Evolutionary conservation across 2,797 vertebrate species (phyloP).

Genomic region (Pangasius larnaudii): DNA sequence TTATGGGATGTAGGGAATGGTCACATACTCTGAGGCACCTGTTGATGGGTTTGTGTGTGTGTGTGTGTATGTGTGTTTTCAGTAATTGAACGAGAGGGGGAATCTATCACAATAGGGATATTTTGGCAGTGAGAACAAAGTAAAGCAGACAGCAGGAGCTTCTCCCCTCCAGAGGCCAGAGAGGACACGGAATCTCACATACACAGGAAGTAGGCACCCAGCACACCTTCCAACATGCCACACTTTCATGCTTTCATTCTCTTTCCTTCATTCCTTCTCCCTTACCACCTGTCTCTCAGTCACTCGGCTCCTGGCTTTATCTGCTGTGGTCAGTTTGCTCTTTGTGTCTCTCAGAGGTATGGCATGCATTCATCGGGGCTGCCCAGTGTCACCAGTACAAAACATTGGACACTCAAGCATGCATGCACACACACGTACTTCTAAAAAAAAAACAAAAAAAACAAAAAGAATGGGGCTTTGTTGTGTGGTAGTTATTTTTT

Average conservation of each 20-base stretch:
- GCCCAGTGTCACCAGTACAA: constrained; percentile 58
- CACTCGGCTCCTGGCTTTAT: constrained; percentile 13
- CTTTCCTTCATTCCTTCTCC: constrained; percentile 19
- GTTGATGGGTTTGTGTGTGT: constrained; percentile 70
- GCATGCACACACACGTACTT: not conserved
- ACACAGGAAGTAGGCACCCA: constrained; percentile 10
- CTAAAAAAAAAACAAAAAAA: not conserved
- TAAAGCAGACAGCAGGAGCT: constrained; percentile 35
- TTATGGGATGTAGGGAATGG: constrained; percentile 71
- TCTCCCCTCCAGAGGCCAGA: constrained; percentile 42
- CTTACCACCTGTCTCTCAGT: not conserved
- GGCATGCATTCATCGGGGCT: constrained; percentile 21
- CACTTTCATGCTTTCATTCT: constrained; percentile 28
- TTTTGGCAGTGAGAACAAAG: constrained; percentile 68
- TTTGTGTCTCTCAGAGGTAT: constrained; percentile 28
- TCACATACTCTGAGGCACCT: constrained; percentile 75
- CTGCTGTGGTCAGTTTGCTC: constrained; percentile 31
- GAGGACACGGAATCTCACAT: constrained; percentile 35
- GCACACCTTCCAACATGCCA: constrained; percentile 33
- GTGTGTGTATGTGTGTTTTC: constrained; percentile 57
- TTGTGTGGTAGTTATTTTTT: not conserved
- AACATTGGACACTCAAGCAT: constrained; percentile 11
- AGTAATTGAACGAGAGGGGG: constrained; percentile 54
- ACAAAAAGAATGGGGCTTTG: not conserved
- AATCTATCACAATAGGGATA: constrained; percentile 69